These are phyloP conservation scores for Sanderia malayensis DNA, from an alignment of 30 jellyfish, hydroid and myxozoan genomes.

Conservation along the genomic window DNA sequence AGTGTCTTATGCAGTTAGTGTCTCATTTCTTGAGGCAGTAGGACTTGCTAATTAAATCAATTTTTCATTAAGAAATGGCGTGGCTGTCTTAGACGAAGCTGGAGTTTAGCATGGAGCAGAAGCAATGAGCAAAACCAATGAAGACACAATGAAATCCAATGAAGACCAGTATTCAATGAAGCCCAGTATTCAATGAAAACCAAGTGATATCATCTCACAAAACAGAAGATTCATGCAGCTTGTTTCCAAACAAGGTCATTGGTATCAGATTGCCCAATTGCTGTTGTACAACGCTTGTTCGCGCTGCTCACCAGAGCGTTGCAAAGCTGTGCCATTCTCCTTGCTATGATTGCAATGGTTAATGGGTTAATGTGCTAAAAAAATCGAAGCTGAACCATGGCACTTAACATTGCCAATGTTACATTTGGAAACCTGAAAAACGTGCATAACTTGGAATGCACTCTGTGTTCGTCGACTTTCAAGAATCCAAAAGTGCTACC, in stretches of 20 bases:
- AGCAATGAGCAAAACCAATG: neutral
- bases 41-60: too few relatives aligned
- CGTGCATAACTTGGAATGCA: constrained; percentile 73
- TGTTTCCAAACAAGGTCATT: constrained; percentile 5
- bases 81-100: too few relatives aligned
- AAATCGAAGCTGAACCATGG: constrained; percentile 30
- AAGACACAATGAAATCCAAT: too few relatives aligned
- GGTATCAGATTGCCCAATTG: neutral
- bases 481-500: constrained; percentile 96
- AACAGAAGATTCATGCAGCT: neutral
- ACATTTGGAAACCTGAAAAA: constrained; percentile 69
- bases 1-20: too few relatives aligned
- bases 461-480: constrained; percentile 62
- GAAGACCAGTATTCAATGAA: too few relatives aligned
- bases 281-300: neutral
- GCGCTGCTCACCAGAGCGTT: neutral
- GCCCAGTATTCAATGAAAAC: neutral
- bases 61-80: too few relatives aligned
- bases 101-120: neutral
- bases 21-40: too few relatives aligned
- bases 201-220: neutral
- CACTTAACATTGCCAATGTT: constrained; percentile 54
- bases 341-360: constrained; percentile 6
- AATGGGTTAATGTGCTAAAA: too few relatives aligned
- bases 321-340: neutral